These are phyloP conservation scores for Cheumatopsyche charites DNA, from an alignment of 1,140 invertebrate genomes.

Conservation along the genomic window DNA sequence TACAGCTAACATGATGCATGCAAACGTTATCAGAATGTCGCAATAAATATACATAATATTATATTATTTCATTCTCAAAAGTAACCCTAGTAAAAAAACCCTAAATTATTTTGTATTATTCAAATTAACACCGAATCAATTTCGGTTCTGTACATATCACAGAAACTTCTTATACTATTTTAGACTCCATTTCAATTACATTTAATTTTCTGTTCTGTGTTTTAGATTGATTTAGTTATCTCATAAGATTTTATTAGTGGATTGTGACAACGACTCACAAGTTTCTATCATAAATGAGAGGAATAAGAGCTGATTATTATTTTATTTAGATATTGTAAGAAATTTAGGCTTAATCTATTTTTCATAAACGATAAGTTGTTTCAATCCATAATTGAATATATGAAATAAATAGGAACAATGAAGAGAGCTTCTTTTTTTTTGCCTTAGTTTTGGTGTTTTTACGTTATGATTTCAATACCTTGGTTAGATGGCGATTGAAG, in stretches of 20 bases:
- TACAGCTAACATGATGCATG: neutral
- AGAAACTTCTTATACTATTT: neutral
- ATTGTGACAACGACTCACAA: constrained; percentile 44
- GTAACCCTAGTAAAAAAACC: neutral
- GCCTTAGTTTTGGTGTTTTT: constrained; percentile 14
- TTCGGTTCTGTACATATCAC: constrained; percentile 44
- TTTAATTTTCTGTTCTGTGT: neutral
- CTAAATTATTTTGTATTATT: too few species aligned
- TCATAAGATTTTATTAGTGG: constrained; percentile 41
- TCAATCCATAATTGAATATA: constrained; percentile 37
- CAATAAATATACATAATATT: neutral
- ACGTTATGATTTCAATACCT: neutral
- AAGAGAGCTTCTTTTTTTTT: neutral
- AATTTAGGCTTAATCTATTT: constrained; percentile 47
- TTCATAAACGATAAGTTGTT: constrained; percentile 39
- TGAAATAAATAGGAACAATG: constrained; percentile 14
- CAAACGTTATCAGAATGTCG: neutral
- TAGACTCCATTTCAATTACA: neutral
- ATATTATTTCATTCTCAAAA: neutral
- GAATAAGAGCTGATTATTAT: constrained; percentile 48
- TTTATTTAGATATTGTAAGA: constrained; percentile 43
- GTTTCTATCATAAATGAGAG: constrained; percentile 48
- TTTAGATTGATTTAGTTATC: neutral
- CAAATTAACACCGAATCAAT: neutral
- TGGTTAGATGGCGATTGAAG: neutral